A percentile compares a stretch with the other conserved stretches of the same genome.
phyloP scores from a whole-genome alignment of 2,113 vertebrate genomes.

The Strix uralensis region DNA sequence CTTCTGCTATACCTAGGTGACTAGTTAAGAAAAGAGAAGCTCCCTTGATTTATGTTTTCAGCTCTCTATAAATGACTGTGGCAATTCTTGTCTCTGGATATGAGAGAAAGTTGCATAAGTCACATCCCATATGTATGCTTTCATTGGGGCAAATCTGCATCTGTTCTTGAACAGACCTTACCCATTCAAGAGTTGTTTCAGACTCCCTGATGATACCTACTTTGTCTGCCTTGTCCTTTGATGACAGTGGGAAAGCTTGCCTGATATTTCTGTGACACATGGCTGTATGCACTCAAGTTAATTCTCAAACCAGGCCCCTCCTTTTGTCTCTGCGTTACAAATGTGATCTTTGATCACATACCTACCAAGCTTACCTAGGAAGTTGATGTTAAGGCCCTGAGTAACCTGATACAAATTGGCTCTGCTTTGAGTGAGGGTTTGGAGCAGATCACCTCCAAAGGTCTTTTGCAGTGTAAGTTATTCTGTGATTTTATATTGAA shows the following conservation, averaged over 20 bases:
- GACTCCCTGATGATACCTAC: not conserved
- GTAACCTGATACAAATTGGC: not conserved
- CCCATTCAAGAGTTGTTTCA: not conserved
- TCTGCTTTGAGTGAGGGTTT: not conserved
- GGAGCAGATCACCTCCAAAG: not conserved
- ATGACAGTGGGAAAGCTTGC: not conserved
- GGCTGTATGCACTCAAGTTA: not conserved
- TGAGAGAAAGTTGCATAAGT: not conserved
- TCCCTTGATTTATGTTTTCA: not conserved
- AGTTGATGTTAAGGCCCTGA: not conserved
- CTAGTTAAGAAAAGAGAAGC: not conserved
- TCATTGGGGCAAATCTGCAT: not conserved
- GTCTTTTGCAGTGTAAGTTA: not conserved
- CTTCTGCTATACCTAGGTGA: not conserved
- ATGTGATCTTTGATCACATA: not conserved
- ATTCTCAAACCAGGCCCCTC: not conserved
- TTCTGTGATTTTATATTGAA: not conserved
- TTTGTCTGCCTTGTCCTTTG: not conserved
- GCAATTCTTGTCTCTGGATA: not conserved
- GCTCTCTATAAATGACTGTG: not conserved
- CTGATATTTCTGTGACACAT: not conserved
- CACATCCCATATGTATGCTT: rapidly evolving
- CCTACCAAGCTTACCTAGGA: not conserved
- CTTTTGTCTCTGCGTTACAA: not conserved
- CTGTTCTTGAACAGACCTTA: not conserved